Evolutionary conservation across 2,113 vertebrate species (phyloP).

Genomic region (Panthera leo): DNA sequence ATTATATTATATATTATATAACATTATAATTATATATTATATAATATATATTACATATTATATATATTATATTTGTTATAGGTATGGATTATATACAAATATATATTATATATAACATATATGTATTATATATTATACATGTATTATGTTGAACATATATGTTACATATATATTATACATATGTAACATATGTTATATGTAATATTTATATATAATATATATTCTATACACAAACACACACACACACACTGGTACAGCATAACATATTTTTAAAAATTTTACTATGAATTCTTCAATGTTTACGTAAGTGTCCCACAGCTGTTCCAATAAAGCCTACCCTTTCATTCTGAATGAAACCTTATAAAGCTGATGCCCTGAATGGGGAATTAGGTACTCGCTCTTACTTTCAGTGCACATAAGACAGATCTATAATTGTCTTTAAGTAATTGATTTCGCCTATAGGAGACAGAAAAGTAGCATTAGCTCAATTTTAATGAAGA

Average conservation of each 20-base stretch:
- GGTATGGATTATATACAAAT: too few relatives aligned
- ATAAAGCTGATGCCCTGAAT: background rate
- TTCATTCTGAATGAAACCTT: background rate
- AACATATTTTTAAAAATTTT: background rate
- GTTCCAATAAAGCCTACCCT: background rate
- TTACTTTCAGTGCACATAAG: constrained; percentile 3
- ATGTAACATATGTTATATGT: too few relatives aligned
- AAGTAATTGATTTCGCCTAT: background rate
- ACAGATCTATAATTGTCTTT: background rate
- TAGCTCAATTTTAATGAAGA: background rate
- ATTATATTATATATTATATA: too few relatives aligned
- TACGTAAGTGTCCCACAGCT: background rate
- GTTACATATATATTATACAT: too few relatives aligned
- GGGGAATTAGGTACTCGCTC: background rate
- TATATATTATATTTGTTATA: too few relatives aligned
- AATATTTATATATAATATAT: too few relatives aligned
- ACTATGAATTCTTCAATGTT: background rate
- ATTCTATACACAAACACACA: too few relatives aligned
- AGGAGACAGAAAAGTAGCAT: background rate
- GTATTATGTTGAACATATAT: too few relatives aligned
- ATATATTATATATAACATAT: too few relatives aligned
- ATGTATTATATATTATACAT: too few relatives aligned
- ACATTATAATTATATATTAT: too few relatives aligned
- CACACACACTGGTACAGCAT: background rate
- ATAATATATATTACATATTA: too few relatives aligned